A percentile compares a stretch with the other conserved stretches of the same genome.
These are phyloP conservation scores for Schizotus pectinicornis DNA, from an alignment of 2,888 invertebrate genomes.

Conservation along the genomic window DNA sequence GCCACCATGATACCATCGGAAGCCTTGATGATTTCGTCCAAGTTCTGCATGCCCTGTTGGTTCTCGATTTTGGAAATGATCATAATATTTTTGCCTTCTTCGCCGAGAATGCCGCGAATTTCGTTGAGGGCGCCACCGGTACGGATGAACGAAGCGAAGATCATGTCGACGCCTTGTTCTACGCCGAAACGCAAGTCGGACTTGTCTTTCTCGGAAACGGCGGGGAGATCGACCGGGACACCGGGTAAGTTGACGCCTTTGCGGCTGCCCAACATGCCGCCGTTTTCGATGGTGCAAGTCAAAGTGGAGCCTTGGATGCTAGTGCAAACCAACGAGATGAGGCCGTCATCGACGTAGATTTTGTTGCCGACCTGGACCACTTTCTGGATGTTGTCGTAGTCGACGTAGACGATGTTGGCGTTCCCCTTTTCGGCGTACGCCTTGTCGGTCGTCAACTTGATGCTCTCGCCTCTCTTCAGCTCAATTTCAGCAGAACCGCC, in stretches of 20 bases:
- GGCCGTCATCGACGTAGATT: conserved; percentile 95
- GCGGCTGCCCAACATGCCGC: conserved; percentile 90
- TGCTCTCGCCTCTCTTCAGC: conserved; percentile 80
- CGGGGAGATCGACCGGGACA: conserved; percentile 93
- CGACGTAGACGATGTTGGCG: conserved; percentile 79
- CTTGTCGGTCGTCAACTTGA: conserved; percentile 86
- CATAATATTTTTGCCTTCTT: conserved; percentile 88
- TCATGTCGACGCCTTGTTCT: conserved; percentile 92
- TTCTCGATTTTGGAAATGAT: conserved; percentile 99
- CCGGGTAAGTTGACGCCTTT: conserved; percentile 98
- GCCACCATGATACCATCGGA: conserved; percentile 99
- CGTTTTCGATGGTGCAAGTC: conserved; percentile 90
- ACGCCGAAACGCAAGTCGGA: conserved; percentile 90
- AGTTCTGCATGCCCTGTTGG: conserved; percentile 90
- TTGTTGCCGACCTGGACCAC: conserved; percentile 86
- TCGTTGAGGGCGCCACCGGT: conserved; percentile 87
- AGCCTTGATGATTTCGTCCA: conserved; percentile 91
- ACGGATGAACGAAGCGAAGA: conserved; percentile 98
- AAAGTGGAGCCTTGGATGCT: conserved; percentile 69
- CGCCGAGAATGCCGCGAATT: conserved; percentile 85
- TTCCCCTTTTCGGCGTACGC: conserved; percentile 80
- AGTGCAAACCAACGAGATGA: conserved; percentile 85
- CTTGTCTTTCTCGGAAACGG: conserved; percentile 97
- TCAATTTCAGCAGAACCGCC: conserved; percentile 91
- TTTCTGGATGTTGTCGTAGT: conserved; percentile 94